A percentile compares a stretch with the other conserved stretches of the same genome.
phyloP scores from a whole-genome alignment of 2,797 vertebrate genomes.

The Eurystomus glaucurus region DNA sequence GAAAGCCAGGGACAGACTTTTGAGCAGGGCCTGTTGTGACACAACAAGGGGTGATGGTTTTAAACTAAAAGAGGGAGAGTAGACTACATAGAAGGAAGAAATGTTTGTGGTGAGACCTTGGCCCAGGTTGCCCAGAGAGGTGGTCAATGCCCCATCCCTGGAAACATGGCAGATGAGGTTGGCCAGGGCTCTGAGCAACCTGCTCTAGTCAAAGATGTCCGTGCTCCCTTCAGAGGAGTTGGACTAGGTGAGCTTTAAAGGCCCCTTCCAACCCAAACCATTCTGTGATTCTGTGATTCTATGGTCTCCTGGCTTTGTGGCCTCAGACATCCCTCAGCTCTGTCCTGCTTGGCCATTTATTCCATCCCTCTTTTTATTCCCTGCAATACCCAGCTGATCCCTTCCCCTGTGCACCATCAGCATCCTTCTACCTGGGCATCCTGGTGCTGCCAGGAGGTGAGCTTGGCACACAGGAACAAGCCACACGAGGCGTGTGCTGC shows the following conservation, averaged over 20 bases:
- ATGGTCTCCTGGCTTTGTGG: neutral
- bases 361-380: neutral
- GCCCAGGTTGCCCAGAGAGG: neutral
- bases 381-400: neutral
- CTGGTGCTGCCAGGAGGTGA: neutral
- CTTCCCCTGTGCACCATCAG: neutral
- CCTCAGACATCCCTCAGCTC: neutral
- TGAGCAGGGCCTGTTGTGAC: neutral
- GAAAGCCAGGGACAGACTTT: neutral
- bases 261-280: neutral
- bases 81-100: neutral
- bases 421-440: accelerated
- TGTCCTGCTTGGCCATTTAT: neutral
- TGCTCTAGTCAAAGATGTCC: neutral
- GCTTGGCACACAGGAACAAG: accelerated
- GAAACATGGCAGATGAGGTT: neutral
- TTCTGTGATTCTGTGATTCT: neutral
- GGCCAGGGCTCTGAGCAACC: neutral
- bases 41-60: neutral
- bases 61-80: neutral
- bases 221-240: neutral
- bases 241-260: neutral
- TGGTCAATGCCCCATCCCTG: neutral
- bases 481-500: accelerated
- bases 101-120: neutral